These are phyloP conservation scores for Panopea generosa DNA, from an alignment of 2,888 invertebrate genomes.

Conservation along the genomic window DNA sequence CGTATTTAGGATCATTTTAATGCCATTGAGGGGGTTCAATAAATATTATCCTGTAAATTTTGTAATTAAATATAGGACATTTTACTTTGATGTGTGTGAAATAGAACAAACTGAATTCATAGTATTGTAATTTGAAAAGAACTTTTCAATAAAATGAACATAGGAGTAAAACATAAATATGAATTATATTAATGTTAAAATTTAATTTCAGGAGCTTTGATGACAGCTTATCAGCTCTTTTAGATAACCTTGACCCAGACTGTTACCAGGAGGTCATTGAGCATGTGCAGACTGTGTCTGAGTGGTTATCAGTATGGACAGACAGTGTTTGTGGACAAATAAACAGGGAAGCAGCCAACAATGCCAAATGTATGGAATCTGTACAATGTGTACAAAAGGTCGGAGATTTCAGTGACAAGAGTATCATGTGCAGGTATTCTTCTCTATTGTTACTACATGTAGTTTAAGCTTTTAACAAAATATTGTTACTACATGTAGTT, in stretches of 20 bases:
- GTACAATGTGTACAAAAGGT: constrained; percentile 33
- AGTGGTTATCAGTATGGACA: constrained; percentile 27
- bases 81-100: too few relatives aligned
- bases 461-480: background rate
- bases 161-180: too few relatives aligned
- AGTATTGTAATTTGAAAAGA: too few relatives aligned
- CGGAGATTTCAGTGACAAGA: constrained; percentile 35
- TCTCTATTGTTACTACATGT: background rate
- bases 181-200: too few relatives aligned
- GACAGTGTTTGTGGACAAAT: constrained; percentile 7
- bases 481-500: too few relatives aligned
- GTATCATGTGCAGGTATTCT: constrained; percentile 42
- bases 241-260: background rate
- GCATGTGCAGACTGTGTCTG: constrained; percentile 8
- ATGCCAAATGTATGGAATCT: constrained; percentile 25
- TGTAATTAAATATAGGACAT: too few relatives aligned
- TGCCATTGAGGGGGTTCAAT: too few relatives aligned
- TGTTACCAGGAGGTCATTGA: constrained; percentile 10
- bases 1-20: too few relatives aligned
- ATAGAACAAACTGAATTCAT: too few relatives aligned
- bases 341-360: constrained; percentile 5
- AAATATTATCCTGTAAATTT: too few relatives aligned
- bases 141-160: too few relatives aligned
- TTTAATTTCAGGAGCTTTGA: constrained; percentile 2
- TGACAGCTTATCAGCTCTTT: background rate